These are phyloP conservation scores for Homarus gammarus DNA, from an alignment of 2,888 invertebrate genomes.

Conservation along the genomic window DNA sequence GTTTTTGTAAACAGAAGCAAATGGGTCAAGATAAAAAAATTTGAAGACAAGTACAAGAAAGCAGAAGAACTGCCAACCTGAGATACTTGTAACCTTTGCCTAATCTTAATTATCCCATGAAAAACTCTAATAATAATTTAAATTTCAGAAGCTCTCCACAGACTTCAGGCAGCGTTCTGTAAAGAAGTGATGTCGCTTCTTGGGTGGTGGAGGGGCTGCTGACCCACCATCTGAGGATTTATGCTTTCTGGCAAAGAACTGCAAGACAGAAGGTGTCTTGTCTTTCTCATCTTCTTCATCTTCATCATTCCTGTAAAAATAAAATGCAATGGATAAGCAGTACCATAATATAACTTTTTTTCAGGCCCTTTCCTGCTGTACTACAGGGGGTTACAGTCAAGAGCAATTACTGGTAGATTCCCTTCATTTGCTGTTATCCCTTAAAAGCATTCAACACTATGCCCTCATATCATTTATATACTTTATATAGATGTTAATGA, in stretches of 20 bases:
- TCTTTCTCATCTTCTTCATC: conserved; percentile 65
- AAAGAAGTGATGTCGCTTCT: conserved; percentile 68
- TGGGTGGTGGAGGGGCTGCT: not conserved
- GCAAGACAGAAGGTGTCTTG: conserved; percentile 72
- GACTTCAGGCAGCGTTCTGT: conserved; percentile 63
- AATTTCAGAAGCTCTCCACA: conserved; percentile 53
- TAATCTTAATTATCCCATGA: not conserved
- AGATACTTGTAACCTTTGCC: no score
- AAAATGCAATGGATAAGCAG: not conserved
- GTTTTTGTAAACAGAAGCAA: no score
- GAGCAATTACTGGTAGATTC: no score
- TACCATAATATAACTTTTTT: not conserved
- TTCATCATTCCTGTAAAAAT: conserved; percentile 69
- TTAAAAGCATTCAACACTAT: no score
- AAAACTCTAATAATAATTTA: not conserved
- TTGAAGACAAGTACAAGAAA: no score
- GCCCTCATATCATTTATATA: no score
- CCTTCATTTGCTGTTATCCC: no score
- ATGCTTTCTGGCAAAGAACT: conserved; percentile 68
- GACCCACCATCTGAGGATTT: conserved; percentile 23
- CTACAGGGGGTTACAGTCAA: no score
- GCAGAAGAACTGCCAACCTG: no score
- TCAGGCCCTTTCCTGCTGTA: not conserved
- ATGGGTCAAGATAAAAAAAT: no score
- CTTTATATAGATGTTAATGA: no score